Conservation (phyloP, 1,140 invertebrate genomes). For the Heterodera schachtii region DNA sequence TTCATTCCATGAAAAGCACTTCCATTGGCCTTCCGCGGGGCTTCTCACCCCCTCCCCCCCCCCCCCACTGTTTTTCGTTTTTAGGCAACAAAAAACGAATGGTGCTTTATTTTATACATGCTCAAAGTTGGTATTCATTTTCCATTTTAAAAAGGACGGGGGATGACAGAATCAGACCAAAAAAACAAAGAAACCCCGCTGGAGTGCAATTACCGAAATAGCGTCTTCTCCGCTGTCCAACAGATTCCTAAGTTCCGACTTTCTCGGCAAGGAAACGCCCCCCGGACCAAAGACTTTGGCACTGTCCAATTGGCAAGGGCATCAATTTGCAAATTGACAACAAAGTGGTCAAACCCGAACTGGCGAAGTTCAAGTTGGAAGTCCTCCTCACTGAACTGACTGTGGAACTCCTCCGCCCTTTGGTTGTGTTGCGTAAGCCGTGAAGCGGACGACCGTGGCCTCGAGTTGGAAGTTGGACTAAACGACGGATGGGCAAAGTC, state of each 20-base stretch:
- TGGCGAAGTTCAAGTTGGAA: constrained; percentile 42
- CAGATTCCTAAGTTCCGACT: constrained; percentile 35
- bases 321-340: not conserved
- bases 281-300: constrained; percentile 46
- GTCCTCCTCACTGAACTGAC: constrained; percentile 48
- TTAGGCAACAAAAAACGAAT: too few species aligned
- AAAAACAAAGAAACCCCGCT: not conserved
- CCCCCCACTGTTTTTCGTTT: too few species aligned
- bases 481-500: not conserved
- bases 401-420: constrained; percentile 43
- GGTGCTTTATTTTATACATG: too few species aligned
- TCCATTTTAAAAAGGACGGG: too few species aligned
- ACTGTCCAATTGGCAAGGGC: constrained; percentile 31
- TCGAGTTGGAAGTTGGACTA: not conserved
- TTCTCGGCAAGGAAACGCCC: constrained; percentile 43
- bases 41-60: too few species aligned
- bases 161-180: too few species aligned
- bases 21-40: too few species aligned
- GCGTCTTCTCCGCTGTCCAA: constrained; percentile 39
- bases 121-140: too few species aligned
- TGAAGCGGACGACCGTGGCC: not conserved
- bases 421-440: not conserved
- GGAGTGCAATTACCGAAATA: not conserved
- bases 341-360: constrained; percentile 25
- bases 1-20: too few species aligned